phyloP scores from a whole-genome alignment of 64 coral and sea anemone species.

The Porites australiensis region DNA sequence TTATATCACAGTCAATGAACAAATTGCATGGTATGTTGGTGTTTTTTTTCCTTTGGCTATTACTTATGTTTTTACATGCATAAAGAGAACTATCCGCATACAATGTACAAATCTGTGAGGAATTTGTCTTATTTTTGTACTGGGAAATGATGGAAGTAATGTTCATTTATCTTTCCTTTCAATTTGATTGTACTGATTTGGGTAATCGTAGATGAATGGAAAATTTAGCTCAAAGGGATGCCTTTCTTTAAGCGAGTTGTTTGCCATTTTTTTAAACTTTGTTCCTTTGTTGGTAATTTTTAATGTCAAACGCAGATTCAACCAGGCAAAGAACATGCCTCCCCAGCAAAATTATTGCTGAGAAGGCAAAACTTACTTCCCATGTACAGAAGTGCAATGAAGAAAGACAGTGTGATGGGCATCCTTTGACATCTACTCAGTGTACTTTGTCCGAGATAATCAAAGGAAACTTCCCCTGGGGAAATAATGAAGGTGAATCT shows the following conservation, averaged over 20 bases:
- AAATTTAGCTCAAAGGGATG: too few species aligned
- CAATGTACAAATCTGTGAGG: too few species aligned
- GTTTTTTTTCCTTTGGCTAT: too few species aligned
- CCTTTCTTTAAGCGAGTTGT: background rate
- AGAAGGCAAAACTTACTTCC: constrained; percentile 17
- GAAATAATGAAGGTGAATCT: background rate
- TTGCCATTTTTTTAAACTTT: background rate
- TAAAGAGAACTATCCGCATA: too few species aligned
- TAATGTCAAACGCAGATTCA: background rate
- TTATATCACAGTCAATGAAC: too few species aligned
- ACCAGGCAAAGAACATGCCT: background rate
- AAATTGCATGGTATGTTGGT: too few species aligned
- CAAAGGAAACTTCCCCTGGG: constrained; percentile 34
- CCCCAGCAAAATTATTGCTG: background rate
- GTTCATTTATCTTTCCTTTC: too few species aligned
- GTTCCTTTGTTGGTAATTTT: background rate
- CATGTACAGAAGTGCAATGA: constrained; percentile 1
- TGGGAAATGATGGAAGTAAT: too few species aligned
- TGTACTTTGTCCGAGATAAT: constrained; percentile 6
- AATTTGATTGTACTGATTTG: too few species aligned
- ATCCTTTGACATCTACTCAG: background rate
- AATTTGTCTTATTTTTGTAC: too few species aligned
- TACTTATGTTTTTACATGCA: too few species aligned
- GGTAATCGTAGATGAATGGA: too few species aligned
- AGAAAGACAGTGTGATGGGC: background rate